A percentile compares a stretch with the other conserved stretches of the same genome.
Conservation (phyloP, 2,888 invertebrate species). For the Cerceris rybyensis region DNA sequence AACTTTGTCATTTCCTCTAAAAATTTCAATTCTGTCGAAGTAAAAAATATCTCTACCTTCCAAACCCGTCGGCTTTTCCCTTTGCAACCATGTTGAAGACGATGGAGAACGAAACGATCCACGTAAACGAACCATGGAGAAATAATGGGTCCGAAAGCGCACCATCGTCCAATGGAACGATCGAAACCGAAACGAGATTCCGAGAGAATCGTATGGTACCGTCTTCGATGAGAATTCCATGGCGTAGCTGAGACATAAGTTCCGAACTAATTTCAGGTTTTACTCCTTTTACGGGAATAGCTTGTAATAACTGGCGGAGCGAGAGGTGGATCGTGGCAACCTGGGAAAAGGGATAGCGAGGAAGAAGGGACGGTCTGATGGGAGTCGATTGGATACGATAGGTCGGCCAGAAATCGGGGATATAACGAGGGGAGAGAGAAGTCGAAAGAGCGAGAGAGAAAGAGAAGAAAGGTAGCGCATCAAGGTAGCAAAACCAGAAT, state of each 20-base stretch:
- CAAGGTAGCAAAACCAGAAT: conserved; percentile 67
- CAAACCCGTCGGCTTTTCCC: background rate
- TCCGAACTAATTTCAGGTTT: conserved; percentile 66
- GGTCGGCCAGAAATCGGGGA: conserved; percentile 47
- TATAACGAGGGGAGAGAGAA: conserved; percentile 16
- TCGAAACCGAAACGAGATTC: conserved; percentile 29
- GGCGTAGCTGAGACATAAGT: conserved; percentile 50
- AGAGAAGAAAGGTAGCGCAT: conserved; percentile 46
- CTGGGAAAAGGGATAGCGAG: conserved; percentile 16
- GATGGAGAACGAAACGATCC: background rate
- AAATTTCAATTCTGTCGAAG: too few species aligned
- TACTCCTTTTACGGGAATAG: conserved; percentile 60
- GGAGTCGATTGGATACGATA: conserved; percentile 62
- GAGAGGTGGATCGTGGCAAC: conserved; percentile 57
- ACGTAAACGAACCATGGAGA: background rate
- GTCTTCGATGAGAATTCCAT: conserved; percentile 48
- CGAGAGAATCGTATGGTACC: background rate
- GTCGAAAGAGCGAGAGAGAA: too few species aligned
- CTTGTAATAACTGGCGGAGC: conserved; percentile 59
- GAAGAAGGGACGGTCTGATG: conserved; percentile 26
- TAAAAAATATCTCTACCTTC: too few species aligned
- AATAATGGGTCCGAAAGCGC: conserved; percentile 20
- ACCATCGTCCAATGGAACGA: background rate
- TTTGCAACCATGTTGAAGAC: background rate
- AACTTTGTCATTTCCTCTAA: too few species aligned